phyloP scores from a whole-genome alignment of 2,888 invertebrate genomes.

The Vesta saturnalis region DNA sequence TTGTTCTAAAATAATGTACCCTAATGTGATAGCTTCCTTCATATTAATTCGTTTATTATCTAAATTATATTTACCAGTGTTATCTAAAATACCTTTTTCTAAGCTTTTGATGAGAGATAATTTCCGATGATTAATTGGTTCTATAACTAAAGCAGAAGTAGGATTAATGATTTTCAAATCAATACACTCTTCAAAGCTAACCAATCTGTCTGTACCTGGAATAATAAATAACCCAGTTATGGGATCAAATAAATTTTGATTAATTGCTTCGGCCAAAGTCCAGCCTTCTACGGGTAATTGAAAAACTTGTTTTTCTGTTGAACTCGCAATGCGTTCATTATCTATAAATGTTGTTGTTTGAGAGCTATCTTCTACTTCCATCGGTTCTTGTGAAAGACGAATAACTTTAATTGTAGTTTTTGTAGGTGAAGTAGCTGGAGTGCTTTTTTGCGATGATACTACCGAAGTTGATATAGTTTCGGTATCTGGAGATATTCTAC shows the following conservation, averaged over 20 bases:
- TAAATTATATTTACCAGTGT: slow-evolving; percentile 77
- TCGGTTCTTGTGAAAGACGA: slow-evolving; percentile 32
- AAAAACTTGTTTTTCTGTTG: slow-evolving; percentile 73
- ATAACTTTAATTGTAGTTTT: slow-evolving; percentile 46
- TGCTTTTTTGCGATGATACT: slow-evolving; percentile 43
- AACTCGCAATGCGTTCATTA: slow-evolving; percentile 58
- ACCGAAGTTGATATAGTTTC: slow-evolving; percentile 50
- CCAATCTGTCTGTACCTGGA: slow-evolving; percentile 84
- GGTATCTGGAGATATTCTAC: slow-evolving; percentile 72
- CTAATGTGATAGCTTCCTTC: slow-evolving; percentile 77
- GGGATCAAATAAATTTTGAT: slow-evolving; percentile 84
- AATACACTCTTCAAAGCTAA: slow-evolving; percentile 89
- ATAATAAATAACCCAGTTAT: slow-evolving; percentile 85
- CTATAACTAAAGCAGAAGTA: slow-evolving; percentile 82
- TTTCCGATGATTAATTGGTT: slow-evolving; percentile 77
- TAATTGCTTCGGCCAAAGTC: slow-evolving; percentile 84
- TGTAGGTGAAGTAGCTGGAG: slow-evolving; percentile 29
- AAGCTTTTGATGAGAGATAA: slow-evolving; percentile 77
- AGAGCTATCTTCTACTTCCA: slow-evolving; percentile 32
- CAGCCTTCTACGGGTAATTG: slow-evolving; percentile 88
- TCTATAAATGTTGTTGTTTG: slow-evolving; percentile 7
- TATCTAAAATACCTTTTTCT: slow-evolving; percentile 81
- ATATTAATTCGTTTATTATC: slow-evolving; percentile 71
- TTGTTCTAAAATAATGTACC: slow-evolving; percentile 71
- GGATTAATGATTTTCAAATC: slow-evolving; percentile 86